These are phyloP conservation scores for Peucedramus taeniatus DNA, from an alignment of 2,113 vertebrate species.

Conservation along the genomic window DNA sequence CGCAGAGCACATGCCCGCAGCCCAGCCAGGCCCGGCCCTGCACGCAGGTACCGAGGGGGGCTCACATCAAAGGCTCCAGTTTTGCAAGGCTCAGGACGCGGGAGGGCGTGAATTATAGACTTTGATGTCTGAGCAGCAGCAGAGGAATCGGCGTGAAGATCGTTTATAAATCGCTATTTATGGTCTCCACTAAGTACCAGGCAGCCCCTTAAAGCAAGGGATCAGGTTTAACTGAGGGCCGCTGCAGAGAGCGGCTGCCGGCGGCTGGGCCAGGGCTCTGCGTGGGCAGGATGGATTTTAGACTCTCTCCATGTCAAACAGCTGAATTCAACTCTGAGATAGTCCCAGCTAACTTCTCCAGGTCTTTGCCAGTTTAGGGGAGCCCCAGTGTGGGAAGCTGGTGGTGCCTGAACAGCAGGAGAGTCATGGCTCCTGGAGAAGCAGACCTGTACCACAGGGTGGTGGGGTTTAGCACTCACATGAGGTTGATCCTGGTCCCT, in stretches of 20 bases:
- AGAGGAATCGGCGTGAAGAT: slow-evolving; percentile 55
- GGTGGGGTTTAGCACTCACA: not conserved
- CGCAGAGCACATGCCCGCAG: slow-evolving; percentile 30
- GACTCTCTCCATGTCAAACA: not conserved
- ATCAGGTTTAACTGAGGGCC: slow-evolving; percentile 60
- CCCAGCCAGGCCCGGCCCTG: slow-evolving; percentile 13
- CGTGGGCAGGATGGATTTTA: fast-evolving
- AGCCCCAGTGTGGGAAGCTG: not conserved
- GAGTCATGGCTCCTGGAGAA: fast-evolving
- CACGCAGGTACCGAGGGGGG: slow-evolving; percentile 34
- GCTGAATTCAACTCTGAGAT: not conserved
- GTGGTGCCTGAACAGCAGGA: not conserved
- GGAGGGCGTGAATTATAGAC: slow-evolving; percentile 70
- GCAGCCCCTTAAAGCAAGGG: slow-evolving; percentile 54
- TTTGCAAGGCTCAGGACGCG: slow-evolving; percentile 53
- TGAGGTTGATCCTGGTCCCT: not conserved
- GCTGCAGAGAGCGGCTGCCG: not conserved
- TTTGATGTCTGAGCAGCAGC: slow-evolving; percentile 63
- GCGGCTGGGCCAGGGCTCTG: not conserved
- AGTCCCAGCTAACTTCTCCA: not conserved
- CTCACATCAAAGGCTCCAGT: slow-evolving; percentile 52
- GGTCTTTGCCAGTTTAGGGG: not conserved
- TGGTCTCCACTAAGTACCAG: slow-evolving; percentile 60
- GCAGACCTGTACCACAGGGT: not conserved
- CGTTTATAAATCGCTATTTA: slow-evolving; percentile 62